Conservation (phyloP, 2,797 vertebrate species). For the Orientallactaga sibirica region DNA sequence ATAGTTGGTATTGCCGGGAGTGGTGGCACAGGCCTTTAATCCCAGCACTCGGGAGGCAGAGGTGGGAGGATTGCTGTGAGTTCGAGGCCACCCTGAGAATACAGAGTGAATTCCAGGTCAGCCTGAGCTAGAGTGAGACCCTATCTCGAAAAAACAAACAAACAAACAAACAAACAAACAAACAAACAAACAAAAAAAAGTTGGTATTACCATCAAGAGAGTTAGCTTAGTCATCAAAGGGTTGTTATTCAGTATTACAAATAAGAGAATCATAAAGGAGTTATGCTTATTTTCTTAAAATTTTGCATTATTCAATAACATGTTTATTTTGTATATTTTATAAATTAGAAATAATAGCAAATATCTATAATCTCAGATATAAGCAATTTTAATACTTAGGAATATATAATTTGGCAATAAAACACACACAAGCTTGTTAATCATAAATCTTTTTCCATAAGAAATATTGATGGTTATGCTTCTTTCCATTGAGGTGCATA, state of each 20-base stretch:
- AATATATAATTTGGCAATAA: neutral
- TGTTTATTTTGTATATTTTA: conserved; percentile 16
- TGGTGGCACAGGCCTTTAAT: too few relatives aligned
- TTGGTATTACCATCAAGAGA: neutral
- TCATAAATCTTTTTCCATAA: neutral
- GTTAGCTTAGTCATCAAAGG: neutral
- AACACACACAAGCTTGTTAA: neutral
- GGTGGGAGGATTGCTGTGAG: too few relatives aligned
- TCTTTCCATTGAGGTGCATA: neutral
- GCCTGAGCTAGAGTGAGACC: too few relatives aligned
- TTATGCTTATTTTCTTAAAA: neutral
- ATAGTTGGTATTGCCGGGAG: neutral
- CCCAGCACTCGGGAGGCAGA: too few relatives aligned
- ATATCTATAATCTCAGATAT: neutral
- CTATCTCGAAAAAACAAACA: too few relatives aligned
- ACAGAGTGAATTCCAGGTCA: too few relatives aligned
- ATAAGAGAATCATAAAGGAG: neutral
- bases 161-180: too few relatives aligned
- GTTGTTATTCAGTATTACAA: neutral
- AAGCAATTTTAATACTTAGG: neutral
- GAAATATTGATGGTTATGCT: neutral
- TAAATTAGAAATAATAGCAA: conserved; percentile 14
- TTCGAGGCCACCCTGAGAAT: too few relatives aligned
- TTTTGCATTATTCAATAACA: neutral
- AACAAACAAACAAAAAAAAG: too few relatives aligned